A percentile compares a stretch with the other conserved stretches of the same genome.
These are phyloP conservation scores for Mycalesis mineus DNA, from an alignment of 2,888 invertebrate species.

Conservation along the genomic window DNA sequence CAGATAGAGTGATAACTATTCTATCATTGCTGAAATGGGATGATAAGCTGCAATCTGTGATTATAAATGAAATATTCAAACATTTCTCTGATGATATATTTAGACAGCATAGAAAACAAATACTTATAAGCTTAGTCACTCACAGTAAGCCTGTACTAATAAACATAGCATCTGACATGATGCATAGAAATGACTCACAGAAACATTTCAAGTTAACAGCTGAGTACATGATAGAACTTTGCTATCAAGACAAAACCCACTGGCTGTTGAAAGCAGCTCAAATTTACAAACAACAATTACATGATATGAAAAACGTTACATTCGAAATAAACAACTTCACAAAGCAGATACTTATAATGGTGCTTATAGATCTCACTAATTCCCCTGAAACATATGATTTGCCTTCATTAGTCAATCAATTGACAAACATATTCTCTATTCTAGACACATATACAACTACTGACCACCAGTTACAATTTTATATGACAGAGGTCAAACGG, in stretches of 20 bases:
- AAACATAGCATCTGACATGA: conserved; percentile 49
- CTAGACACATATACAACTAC: conserved; percentile 63
- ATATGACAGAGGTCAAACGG: conserved; percentile 71
- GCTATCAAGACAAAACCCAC: conserved; percentile 68
- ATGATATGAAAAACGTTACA: conserved; percentile 68
- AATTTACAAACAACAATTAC: conserved; percentile 64
- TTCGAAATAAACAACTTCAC: conserved; percentile 73
- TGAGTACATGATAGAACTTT: conserved; percentile 72
- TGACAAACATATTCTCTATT: conserved; percentile 70
- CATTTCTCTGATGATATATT: conserved; percentile 55
- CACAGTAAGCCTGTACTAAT: conserved; percentile 59
- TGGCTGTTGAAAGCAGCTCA: conserved; percentile 71
- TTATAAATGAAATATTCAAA: conserved; percentile 51
- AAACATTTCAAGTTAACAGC: conserved; percentile 69
- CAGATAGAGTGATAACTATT: conserved; percentile 57
- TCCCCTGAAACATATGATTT: conserved; percentile 68
- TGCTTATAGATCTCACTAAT: conserved; percentile 70
- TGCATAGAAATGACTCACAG: conserved; percentile 63
- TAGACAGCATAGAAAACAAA: conserved; percentile 66
- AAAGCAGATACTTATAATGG: conserved; percentile 72
- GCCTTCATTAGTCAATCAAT: conserved; percentile 62
- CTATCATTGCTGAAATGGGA: conserved; percentile 60
- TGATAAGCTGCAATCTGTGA: conserved; percentile 47
- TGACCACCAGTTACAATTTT: conserved; percentile 67
- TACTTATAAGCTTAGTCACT: conserved; percentile 62